A percentile compares a stretch with the other conserved stretches of the same genome.
Conservation (phyloP, 2,888 invertebrate species). For the Abrostola tripartita region DNA sequence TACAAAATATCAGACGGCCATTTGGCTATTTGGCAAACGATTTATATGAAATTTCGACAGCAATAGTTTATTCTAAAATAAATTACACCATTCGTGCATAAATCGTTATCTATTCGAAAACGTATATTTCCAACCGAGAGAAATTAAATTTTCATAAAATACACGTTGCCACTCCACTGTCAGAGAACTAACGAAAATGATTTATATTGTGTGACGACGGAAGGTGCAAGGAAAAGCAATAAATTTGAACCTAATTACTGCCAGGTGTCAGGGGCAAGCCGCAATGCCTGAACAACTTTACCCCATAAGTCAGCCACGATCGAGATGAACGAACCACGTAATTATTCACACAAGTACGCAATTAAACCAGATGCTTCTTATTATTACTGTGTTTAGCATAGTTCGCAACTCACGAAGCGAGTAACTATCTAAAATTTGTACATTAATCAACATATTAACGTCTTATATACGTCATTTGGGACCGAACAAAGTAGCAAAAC, state of each 20-base stretch:
- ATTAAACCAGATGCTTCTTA: slow-evolving; percentile 50
- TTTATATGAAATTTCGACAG: slow-evolving; percentile 45
- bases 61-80: slow-evolving; percentile 53
- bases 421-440: slow-evolving; percentile 36
- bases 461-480: slow-evolving; percentile 23
- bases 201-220: slow-evolving; percentile 68
- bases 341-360: slow-evolving; percentile 61
- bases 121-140: slow-evolving; percentile 51
- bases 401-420: slow-evolving; percentile 24
- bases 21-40: slow-evolving; percentile 49
- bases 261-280: slow-evolving; percentile 82
- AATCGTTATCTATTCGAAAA: slow-evolving; percentile 44
- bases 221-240: slow-evolving; percentile 75
- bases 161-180: slow-evolving; percentile 58
- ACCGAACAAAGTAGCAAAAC: slow-evolving; percentile 41
- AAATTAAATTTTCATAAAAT: slow-evolving; percentile 63
- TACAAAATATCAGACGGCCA: slow-evolving; percentile 65
- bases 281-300: slow-evolving; percentile 76
- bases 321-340: slow-evolving; percentile 70
- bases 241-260: slow-evolving; percentile 83
- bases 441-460: slow-evolving; percentile 34
- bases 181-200: slow-evolving; percentile 69
- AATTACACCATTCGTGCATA: slow-evolving; percentile 40
- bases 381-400: slow-evolving; percentile 48
- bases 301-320: slow-evolving; percentile 78